A percentile compares a stretch with the other conserved stretches of the same genome.
These are phyloP conservation scores for Podarcis raffonei DNA, from an alignment of 2,113 vertebrate species.

Conservation along the genomic window DNA sequence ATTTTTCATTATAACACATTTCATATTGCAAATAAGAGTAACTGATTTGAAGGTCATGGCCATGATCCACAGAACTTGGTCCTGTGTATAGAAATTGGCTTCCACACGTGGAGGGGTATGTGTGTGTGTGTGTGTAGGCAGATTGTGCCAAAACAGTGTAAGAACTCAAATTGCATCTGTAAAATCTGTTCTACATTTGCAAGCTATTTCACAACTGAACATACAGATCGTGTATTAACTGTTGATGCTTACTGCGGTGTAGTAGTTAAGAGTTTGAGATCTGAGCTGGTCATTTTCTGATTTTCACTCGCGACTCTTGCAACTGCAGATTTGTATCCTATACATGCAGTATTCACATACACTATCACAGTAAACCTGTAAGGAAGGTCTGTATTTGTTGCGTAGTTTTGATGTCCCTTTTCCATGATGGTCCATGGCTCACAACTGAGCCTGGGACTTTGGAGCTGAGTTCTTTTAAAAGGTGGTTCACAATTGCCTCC, in stretches of 20 bases:
- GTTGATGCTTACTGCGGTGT: neutral
- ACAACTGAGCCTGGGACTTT: no score
- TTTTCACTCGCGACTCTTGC: neutral
- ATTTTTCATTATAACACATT: slow-evolving; percentile 47
- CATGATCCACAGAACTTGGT: neutral
- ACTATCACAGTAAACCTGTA: no score
- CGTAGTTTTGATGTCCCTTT: no score
- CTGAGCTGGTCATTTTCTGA: neutral
- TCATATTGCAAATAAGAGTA: slow-evolving; percentile 26
- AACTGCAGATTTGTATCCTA: no score
- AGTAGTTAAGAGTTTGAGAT: no score
- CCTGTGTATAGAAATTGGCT: neutral
- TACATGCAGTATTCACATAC: no score
- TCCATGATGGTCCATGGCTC: no score
- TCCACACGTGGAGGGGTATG: neutral
- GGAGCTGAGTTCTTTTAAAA: no score
- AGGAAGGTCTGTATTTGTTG: no score
- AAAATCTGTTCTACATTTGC: neutral
- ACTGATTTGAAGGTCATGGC: slow-evolving; percentile 12
- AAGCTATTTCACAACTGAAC: neutral
- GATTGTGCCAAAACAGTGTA: neutral
- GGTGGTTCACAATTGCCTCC: no score
- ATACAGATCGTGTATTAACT: neutral
- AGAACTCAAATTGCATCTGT: neutral
- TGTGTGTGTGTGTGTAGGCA: neutral